Percentiles rank a stretch among this genome's conserved stretches.
phyloP scores from a whole-genome alignment of 2,113 vertebrate genomes.

The Phylloscopus whistleri region DNA sequence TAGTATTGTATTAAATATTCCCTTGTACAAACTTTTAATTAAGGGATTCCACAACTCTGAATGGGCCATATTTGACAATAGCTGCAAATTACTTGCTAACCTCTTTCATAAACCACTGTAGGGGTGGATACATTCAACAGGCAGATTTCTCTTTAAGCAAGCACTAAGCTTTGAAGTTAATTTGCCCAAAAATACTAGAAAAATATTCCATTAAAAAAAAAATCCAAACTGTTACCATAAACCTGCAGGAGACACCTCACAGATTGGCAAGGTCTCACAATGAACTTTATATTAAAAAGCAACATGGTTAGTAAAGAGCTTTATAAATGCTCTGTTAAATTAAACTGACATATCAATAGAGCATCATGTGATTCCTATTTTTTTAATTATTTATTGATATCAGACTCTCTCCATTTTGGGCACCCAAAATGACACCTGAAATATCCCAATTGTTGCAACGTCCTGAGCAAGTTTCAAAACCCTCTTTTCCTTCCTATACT shows the following conservation, averaged over 20 bases:
- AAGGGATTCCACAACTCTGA: not conserved
- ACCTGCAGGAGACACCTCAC: not conserved
- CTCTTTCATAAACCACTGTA: not conserved
- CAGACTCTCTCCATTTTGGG: not conserved
- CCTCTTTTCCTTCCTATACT: not conserved
- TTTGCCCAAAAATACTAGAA: not conserved
- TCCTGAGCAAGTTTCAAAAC: not conserved
- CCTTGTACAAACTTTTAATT: not conserved
- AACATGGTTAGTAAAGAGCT: not conserved
- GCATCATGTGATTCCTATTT: not conserved
- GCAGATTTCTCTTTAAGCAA: not conserved
- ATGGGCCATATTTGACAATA: not conserved
- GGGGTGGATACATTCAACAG: not conserved
- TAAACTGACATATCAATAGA: not conserved
- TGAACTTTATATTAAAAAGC: not conserved
- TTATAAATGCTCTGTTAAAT: not conserved
- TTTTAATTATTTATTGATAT: not conserved
- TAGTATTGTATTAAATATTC: not conserved
- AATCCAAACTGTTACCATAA: not conserved
- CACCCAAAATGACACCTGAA: not conserved
- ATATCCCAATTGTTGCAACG: not conserved
- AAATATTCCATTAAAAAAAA: not conserved
- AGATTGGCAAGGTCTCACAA: not conserved
- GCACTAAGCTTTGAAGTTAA: not conserved
- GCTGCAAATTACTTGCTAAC: not conserved